Evolutionary conservation across 1,140 invertebrate genomes (phyloP).

Genomic region (Drosophila nasuta): DNA sequence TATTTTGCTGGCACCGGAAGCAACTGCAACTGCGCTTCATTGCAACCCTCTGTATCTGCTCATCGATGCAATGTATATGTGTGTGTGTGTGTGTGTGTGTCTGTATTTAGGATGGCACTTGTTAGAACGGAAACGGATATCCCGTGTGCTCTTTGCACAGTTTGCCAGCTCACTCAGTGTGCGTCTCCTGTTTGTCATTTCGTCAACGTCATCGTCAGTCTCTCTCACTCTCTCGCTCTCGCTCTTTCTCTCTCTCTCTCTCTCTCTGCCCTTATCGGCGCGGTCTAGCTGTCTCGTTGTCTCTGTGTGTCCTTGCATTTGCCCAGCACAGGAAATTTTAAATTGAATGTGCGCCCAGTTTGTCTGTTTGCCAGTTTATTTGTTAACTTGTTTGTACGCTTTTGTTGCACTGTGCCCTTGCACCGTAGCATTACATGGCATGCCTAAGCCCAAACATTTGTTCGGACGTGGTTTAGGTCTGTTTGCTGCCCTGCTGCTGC

Average conservation of each 20-base stretch:
- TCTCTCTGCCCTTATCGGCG: neutral
- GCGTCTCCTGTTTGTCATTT: constrained; percentile 72
- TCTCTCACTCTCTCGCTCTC: neutral
- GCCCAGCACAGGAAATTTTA: constrained; percentile 70
- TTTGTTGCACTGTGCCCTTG: constrained; percentile 40
- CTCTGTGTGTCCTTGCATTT: constrained; percentile 51
- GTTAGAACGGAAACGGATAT: constrained; percentile 76
- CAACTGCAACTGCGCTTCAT: constrained; percentile 72
- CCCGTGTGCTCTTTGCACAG: constrained; percentile 75
- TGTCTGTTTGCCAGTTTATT: constrained; percentile 43
- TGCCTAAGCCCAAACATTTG: constrained; percentile 31
- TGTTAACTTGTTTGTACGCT: constrained; percentile 46
- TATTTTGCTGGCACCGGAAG: constrained; percentile 53
- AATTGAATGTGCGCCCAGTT: constrained; percentile 66
- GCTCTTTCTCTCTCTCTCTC: neutral
- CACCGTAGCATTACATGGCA: neutral
- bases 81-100: constrained; percentile 28
- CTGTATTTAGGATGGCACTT: constrained; percentile 55
- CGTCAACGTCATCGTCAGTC: constrained; percentile 36
- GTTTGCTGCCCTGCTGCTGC: constrained; percentile 16
- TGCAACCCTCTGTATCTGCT: constrained; percentile 58
- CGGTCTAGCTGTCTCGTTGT: neutral
- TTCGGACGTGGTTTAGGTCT: constrained; percentile 10
- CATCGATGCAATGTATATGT: neutral
- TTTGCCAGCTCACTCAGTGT: constrained; percentile 36